Conservation (phyloP, 2,113 vertebrate species). For the Jacana jacana region DNA sequence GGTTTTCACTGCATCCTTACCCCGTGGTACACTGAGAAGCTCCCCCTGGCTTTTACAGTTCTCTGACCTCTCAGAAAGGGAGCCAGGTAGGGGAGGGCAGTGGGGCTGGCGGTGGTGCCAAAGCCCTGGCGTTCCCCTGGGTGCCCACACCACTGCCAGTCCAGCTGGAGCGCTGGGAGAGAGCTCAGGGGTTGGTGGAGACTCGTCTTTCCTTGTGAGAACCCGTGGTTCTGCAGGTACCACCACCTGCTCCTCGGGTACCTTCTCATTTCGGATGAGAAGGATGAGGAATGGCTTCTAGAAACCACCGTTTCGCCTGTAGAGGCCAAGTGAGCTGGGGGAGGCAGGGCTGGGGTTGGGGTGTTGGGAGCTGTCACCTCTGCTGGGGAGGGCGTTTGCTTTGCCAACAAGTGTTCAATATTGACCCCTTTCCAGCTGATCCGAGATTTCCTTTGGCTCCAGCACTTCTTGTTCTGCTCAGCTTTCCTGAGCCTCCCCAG, state of each 20-base stretch:
- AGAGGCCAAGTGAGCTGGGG: background rate
- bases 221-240: background rate
- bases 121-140: fast-evolving
- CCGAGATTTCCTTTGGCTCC: background rate
- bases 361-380: background rate
- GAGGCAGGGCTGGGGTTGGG: background rate
- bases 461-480: background rate
- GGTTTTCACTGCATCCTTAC: no score
- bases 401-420: background rate
- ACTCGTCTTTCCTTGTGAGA: background rate
- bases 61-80: background rate
- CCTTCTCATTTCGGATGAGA: background rate
- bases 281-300: background rate
- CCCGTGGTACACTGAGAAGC: background rate
- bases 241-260: background rate
- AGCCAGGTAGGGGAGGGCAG: background rate
- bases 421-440: background rate
- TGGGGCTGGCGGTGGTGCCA: background rate
- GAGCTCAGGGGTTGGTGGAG: background rate
- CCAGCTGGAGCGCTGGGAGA: background rate
- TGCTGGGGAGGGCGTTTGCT: background rate
- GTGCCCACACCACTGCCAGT: background rate
- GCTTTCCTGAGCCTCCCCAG: background rate
- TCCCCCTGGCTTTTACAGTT: background rate
- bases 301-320: background rate